Evolutionary conservation across 2,797 vertebrate species (phyloP).

Genomic region (Alfaro cultratus): DNA sequence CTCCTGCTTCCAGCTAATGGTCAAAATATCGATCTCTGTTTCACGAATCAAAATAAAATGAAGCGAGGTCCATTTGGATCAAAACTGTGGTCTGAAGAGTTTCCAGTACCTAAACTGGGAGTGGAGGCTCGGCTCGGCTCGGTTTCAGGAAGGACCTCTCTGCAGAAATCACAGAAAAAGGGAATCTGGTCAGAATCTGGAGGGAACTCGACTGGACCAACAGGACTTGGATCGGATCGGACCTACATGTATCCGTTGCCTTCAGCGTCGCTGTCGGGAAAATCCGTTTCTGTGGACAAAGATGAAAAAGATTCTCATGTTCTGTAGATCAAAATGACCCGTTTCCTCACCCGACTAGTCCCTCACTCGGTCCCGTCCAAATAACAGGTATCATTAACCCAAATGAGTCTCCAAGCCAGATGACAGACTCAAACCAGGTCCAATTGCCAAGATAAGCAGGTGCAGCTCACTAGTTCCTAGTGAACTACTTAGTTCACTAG

Average conservation of each 20-base stretch:
- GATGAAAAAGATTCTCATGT: background rate
- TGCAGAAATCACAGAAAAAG: slow-evolving; percentile 42
- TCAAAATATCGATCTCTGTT: background rate
- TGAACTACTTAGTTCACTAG: too few species aligned
- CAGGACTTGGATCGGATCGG: background rate
- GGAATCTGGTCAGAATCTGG: rapidly evolving
- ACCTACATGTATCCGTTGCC: slow-evolving; percentile 68
- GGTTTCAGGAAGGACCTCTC: slow-evolving; percentile 57
- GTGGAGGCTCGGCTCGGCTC: slow-evolving; percentile 52
- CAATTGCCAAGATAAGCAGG: background rate
- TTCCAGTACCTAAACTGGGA: slow-evolving; percentile 60
- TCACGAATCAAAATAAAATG: too few species aligned
- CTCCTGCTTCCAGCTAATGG: background rate
- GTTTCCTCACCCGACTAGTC: background rate
- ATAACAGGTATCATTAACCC: background rate
- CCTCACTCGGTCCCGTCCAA: background rate
- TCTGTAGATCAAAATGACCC: background rate
- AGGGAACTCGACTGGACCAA: background rate
- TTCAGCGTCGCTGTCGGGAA: slow-evolving; percentile 19
- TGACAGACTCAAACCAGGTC: background rate
- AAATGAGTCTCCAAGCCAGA: background rate
- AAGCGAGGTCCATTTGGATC: background rate
- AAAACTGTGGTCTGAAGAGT: background rate
- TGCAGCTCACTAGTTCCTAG: too few species aligned
- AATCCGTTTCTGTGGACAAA: slow-evolving; percentile 21